phyloP scores from a whole-genome alignment of 2,113 vertebrate genomes.

The Nymphicus hollandicus region DNA sequence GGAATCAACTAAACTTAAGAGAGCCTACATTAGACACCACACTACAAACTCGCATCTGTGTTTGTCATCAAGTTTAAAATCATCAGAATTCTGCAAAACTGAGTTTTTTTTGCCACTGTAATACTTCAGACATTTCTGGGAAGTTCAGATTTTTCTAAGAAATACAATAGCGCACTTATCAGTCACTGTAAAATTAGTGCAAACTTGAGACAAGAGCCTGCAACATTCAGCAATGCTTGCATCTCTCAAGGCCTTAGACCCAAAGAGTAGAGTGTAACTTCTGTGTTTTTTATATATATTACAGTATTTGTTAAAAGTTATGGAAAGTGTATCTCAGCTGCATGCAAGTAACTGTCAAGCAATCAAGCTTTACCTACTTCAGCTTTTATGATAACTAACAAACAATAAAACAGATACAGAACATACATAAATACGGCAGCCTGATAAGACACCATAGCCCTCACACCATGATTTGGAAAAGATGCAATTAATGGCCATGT shows the following conservation, averaged over 20 bases:
- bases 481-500: neutral
- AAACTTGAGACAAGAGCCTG: neutral
- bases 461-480: neutral
- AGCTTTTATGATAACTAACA: neutral
- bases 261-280: neutral
- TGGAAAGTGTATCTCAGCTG: neutral
- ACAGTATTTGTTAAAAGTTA: neutral
- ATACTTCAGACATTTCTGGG: constrained; percentile 16
- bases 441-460: neutral
- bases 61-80: constrained; percentile 7
- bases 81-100: neutral
- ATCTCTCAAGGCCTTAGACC: neutral
- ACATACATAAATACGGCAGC: neutral
- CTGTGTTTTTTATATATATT: neutral
- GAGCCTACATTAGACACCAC: neutral
- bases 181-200: neutral
- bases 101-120: neutral
- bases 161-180: neutral
- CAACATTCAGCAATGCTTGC: neutral
- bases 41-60: neutral
- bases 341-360: neutral
- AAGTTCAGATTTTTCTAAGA: constrained; percentile 36
- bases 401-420: neutral
- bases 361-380: neutral
- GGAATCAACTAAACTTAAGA: neutral